Evolutionary conservation across 2,113 vertebrate genomes (phyloP), one percentile per base, ranked within the genome.

Genomic region (Eulacestoma nigropectus): DNA sequence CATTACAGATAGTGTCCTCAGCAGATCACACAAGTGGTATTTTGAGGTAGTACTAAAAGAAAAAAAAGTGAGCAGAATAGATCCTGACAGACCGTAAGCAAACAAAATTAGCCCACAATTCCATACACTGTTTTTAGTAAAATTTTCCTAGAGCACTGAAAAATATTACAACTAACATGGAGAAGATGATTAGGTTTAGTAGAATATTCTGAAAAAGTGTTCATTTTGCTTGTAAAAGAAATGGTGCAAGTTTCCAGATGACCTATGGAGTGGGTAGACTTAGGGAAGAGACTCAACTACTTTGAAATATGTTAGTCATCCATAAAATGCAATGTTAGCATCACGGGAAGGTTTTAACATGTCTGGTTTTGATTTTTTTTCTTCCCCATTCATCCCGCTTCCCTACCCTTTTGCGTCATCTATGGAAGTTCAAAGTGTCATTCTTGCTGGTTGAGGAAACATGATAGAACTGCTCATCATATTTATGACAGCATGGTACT

Each of bases 391-490:
- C 69, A 37, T 32, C 39, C 39, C 37, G 26, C 20, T 70, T 74
- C 23, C 68, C 39, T 37, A 13, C 23, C 11, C 44, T 73, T 84
- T 52, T 32, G 47, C 69, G 47, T 55, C 7, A 57, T 42, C 62
- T 57, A 0, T 15, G 18, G 26, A 70, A 53, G 15, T 57, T 65
- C 21, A 23, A 94, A 62, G 55, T 68, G 78, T 56, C 53, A 20
- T 56, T 93, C 33, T n/a, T 67, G 30, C 39, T 68, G 69, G 16
- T 16, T 70, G 30, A 87, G 62, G 79, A 86, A 90, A 65, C 10
- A 1, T 1, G 11, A n/a, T 4, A 18, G 20, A 79, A 57, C 8
- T 22, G 29, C 4, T 67, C 22, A 55, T 63, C 13, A 0, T 41
- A 17, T 81, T 87, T 77, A 39, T 20, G 23, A 59, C 15, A 25